Evolutionary conservation across 2,888 invertebrate species (phyloP).

Genomic region (Maniola hyperantus): DNA sequence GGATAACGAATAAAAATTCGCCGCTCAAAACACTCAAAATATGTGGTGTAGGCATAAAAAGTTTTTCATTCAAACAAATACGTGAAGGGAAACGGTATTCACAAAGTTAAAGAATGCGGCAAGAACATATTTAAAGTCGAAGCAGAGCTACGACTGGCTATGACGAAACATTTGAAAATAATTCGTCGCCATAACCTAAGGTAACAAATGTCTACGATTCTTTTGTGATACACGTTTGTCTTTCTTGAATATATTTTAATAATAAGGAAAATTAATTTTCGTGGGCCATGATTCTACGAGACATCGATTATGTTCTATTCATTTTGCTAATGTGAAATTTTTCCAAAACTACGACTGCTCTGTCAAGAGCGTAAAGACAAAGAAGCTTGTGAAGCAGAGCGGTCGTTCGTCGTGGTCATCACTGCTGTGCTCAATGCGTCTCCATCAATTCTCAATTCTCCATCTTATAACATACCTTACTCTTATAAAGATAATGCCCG

Average conservation of each 20-base stretch:
- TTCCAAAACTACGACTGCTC: too few relatives aligned
- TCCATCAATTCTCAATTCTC: too few relatives aligned
- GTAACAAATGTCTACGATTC: not conserved
- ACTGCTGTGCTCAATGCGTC: too few relatives aligned
- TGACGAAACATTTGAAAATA: not conserved
- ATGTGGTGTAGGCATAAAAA: not conserved
- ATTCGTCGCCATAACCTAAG: slow-evolving; percentile 3
- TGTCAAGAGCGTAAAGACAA: too few relatives aligned
- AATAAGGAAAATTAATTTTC: slow-evolving; percentile 5
- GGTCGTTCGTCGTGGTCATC: too few relatives aligned
- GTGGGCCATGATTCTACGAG: not conserved
- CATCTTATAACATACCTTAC: too few relatives aligned
- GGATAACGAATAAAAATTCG: not conserved
- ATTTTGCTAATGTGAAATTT: too few relatives aligned
- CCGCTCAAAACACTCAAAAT: not conserved
- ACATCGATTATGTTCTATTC: too few relatives aligned
- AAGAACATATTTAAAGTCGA: not conserved
- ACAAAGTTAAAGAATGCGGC: slow-evolving; percentile 1
- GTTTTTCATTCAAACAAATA: slow-evolving; percentile 2
- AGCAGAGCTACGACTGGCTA: not conserved
- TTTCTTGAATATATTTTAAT: not conserved
- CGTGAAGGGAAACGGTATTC: not conserved
- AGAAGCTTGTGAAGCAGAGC: too few relatives aligned
- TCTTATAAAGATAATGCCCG: too few relatives aligned
- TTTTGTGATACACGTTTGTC: not conserved